Evolutionary conservation across 2,797 vertebrate genomes (phyloP), one percentile per base, ranked within the genome.

Genomic region (Prunella strophiata): DNA sequence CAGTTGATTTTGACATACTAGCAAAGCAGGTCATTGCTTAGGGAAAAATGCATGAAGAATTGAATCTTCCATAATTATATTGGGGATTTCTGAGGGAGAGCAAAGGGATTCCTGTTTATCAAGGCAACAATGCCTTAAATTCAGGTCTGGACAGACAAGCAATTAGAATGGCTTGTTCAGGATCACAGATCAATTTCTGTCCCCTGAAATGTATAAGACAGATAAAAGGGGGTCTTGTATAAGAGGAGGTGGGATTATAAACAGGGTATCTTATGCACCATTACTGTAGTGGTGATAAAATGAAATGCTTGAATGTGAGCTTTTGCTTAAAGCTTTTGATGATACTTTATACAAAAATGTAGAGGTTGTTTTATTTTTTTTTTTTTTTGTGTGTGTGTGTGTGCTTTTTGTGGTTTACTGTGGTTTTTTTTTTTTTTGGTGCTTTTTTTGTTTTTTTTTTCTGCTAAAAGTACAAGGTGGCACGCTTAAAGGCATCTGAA

Each of bases 1-100:
- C 50, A 38, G 81, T 36, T 89, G 78, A 63, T 92, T 91, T 88
- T 94, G 62, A 77, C 62, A 52, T 66, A 59, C 48, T 81, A 55
- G 73, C 34, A 81, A 92, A 95, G 74, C 92, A 95, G 82, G 88
- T 92, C 93, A 92, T 63, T 74, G 94, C 91, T 92, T 88, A 81
- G 80, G 80, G 94, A 93, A 88, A 92, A 88, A 70, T 52, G 25
- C 34, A 91, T 63, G 73, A 93, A 86, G 59, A 93, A 74, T 16
- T 91, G 87, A 91, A 91, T 96, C 88, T 76, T 90, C 85, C 73
- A 29, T 90, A 88, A 94, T 92, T 91, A 59, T 90, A 72, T 16
- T 67, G 83, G 59, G 76, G 40, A 80, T 96, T 95, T 96, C 82
- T 86, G 52, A 88, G 50, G 55, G 26, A 81, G 40, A 81, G 85